Evolutionary conservation across 2,113 vertebrate species (phyloP).

Genomic region (Oncorhynchus mykiss): DNA sequence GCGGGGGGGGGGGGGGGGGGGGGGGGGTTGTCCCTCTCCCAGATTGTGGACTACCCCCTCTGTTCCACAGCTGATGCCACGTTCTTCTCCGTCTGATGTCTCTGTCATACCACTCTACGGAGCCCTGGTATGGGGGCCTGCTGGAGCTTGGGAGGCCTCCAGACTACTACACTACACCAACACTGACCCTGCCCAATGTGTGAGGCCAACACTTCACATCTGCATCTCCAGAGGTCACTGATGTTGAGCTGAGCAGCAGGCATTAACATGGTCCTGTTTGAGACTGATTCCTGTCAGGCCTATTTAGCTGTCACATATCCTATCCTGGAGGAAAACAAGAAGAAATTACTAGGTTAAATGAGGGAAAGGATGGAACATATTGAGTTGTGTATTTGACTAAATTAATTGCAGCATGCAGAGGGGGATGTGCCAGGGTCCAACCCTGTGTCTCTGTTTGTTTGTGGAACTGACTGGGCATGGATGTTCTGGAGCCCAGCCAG

Average conservation of each 20-base stretch:
- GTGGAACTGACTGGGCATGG: not conserved
- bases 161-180: not conserved
- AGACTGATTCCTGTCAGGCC: too few species aligned
- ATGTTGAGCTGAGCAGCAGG: too few species aligned
- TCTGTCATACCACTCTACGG: slow-evolving; percentile 8
- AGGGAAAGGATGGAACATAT: not conserved
- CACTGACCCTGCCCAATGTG: not conserved
- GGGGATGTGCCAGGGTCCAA: not conserved
- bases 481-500: not conserved
- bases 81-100: slow-evolving; percentile 10
- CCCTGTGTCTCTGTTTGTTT: not conserved
- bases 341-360: not conserved
- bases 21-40: not conserved
- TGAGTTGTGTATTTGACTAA: not conserved
- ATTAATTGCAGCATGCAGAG: not conserved
- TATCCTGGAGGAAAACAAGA: too few species aligned
- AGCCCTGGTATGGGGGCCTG: not conserved
- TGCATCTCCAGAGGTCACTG: not conserved
- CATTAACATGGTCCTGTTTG: too few species aligned
- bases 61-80: slow-evolving; percentile 14
- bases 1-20: too few species aligned
- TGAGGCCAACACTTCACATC: not conserved
- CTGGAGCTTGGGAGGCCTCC: not conserved
- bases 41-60: not conserved
- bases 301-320: too few species aligned